phyloP scores from a whole-genome alignment of 1,140 invertebrate genomes.

The Yoshiicerus persimilis region DNA sequence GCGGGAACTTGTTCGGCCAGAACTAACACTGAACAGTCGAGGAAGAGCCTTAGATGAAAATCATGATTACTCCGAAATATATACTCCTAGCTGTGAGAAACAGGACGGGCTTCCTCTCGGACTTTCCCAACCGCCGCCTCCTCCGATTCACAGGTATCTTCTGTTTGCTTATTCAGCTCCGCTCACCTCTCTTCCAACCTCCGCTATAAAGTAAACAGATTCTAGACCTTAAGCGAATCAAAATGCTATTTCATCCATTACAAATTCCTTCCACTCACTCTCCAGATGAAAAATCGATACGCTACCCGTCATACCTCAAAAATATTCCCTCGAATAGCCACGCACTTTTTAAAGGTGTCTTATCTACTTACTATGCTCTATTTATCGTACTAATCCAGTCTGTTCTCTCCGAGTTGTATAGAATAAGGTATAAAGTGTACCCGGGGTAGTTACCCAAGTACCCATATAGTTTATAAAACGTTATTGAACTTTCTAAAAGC shows the following conservation, averaged over 20 bases:
- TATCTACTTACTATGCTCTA: no score
- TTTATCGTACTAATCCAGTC: no score
- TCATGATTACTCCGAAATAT: conserved; percentile 90
- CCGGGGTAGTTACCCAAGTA: no score
- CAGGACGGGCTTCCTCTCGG: conserved; percentile 55
- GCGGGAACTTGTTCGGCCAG: conserved; percentile 56
- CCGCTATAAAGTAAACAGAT: not conserved
- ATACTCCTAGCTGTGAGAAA: conserved; percentile 83
- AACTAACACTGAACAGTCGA: conserved; percentile 53
- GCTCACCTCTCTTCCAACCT: not conserved
- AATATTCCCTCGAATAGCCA: not conserved
- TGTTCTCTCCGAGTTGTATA: no score
- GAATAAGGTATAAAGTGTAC: no score
- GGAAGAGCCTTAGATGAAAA: conserved; percentile 63
- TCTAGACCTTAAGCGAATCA: not conserved
- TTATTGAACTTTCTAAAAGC: not conserved
- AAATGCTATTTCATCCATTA: not conserved
- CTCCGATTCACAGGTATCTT: conserved; percentile 71
- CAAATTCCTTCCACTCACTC: not conserved
- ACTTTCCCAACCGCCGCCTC: conserved; percentile 73
- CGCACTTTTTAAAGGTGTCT: not conserved
- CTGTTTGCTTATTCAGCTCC: not conserved
- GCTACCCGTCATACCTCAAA: not conserved
- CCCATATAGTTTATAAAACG: no score
- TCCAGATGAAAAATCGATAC: not conserved